Percentiles rank a stretch among this genome's conserved stretches.
phyloP scores from a whole-genome alignment of 1,140 invertebrate species.

The Pachyrhynchus sulphureomaculatus region DNA sequence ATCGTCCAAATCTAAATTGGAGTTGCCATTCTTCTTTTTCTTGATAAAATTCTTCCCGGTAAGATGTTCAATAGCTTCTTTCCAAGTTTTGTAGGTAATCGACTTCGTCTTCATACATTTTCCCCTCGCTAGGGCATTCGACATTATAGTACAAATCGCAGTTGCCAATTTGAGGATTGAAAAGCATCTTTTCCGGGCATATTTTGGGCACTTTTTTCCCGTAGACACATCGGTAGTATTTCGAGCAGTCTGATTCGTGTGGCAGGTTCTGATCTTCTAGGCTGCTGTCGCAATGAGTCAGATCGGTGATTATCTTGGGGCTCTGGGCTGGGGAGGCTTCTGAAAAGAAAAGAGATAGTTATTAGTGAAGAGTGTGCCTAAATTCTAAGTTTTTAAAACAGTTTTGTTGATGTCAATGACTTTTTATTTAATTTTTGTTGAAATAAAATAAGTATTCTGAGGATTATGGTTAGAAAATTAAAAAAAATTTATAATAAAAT shows the following conservation, averaged over 20 bases:
- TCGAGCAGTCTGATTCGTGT: slow-evolving; percentile 27
- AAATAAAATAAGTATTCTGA: too few species aligned
- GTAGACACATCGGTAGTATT: slow-evolving; percentile 46
- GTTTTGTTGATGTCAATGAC: too few species aligned
- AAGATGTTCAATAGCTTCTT: slow-evolving; percentile 10
- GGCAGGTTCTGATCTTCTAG: slow-evolving; percentile 24
- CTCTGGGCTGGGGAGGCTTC: neutral
- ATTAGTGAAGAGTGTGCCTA: too few species aligned
- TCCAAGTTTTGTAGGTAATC: neutral
- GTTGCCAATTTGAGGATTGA: slow-evolving; percentile 42
- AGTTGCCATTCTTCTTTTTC: neutral
- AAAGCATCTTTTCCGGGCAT: slow-evolving; percentile 50
- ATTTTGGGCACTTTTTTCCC: slow-evolving; percentile 35
- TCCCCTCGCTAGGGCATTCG: slow-evolving; percentile 6
- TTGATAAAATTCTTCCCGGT: neutral
- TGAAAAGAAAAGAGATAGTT: neutral
- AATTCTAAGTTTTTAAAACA: too few species aligned
- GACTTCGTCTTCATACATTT: neutral
- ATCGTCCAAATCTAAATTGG: neutral
- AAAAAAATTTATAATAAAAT: too few species aligned
- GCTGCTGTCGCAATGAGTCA: neutral
- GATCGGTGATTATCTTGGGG: neutral
- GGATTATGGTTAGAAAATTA: too few species aligned
- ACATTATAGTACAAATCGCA: slow-evolving; percentile 46
- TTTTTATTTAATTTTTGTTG: too few species aligned